Evolutionary conservation across 2,888 invertebrate species (phyloP), one percentile per base, ranked within the genome.

Genomic region (Napeogenes inachia): DNA sequence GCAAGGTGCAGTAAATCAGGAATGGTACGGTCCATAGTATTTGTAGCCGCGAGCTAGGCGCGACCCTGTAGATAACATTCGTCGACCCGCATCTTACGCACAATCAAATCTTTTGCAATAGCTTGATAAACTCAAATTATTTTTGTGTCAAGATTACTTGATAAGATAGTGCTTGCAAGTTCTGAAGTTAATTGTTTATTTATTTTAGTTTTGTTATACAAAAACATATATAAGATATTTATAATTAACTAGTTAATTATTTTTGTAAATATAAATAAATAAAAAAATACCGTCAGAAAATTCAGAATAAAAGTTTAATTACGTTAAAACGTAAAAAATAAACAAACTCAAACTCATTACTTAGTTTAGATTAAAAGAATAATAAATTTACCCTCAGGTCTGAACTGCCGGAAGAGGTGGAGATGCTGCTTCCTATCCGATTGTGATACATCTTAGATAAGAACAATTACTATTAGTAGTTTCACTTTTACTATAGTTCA

Each of bases 401-500:
- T 2, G 89, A 86, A 66, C 83, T 84, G 35, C 85, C 87, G 33
- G 87, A 89, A 3, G 89, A 88, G 0, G 87, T 87, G 2, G 89
- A 87, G 21, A 80, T 84, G 68, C 82, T 83, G 70, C 78, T 78
- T 47, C 74, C 80, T 64, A 82, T 70, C n/a, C 82, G 79, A 65
- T 80, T 81, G 66, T 79, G 82, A 73, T 82, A 74, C 78, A 78
- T 78, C 59, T 65, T 61, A 60, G 55, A 21, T 56, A 58, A 61
- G 62, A 58, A 61, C 55, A 45, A 50, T 46, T 54, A 45, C 56
- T 61, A 47, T 50, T 59, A 33, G 13, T 6, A 59, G 50, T 57
- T 47, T 61, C 59, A 68, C 62, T 57, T 46, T 56, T 45, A 59
- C 62, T 45, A 32, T 13, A 21, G n/a, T 21, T 57, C 45, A 32